Evolutionary conservation across 2,113 vertebrate species (phyloP).

Genomic region (Perognathus longimembris): DNA sequence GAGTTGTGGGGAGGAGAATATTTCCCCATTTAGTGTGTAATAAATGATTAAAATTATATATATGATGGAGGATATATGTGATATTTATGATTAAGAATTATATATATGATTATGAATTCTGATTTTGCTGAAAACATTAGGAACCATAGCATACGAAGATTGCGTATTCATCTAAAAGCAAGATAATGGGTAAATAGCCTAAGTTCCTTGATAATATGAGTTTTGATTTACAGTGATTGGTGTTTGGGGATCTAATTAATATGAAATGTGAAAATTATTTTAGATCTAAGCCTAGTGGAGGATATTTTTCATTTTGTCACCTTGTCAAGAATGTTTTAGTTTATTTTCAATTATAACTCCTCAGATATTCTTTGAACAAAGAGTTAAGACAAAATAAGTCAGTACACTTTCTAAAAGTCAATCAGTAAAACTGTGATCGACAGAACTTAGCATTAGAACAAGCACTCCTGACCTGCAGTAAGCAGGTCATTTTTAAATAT

Average conservation of each 20-base stretch:
- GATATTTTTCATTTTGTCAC: constrained; percentile 33
- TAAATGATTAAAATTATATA: not conserved
- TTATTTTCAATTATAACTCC: constrained; percentile 56
- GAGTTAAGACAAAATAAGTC: constrained; percentile 43
- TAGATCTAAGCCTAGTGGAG: not conserved
- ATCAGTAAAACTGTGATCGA: constrained; percentile 57
- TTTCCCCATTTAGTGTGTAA: not conserved
- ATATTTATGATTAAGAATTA: not conserved
- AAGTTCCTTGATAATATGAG: not conserved
- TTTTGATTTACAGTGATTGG: not conserved
- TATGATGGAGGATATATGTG: not conserved
- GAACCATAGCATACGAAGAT: constrained; percentile 31
- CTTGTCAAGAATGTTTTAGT: constrained; percentile 23
- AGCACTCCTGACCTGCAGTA: not conserved
- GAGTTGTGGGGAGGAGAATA: not conserved
- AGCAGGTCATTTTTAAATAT: constrained; percentile 62
- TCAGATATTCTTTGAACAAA: not conserved
- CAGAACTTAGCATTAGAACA: constrained; percentile 55
- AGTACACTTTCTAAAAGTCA: constrained; percentile 44
- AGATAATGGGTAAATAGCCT: not conserved
- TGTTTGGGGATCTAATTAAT: constrained; percentile 27
- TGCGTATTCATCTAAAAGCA: not conserved
- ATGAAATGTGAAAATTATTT: constrained; percentile 51
- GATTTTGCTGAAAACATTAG: not conserved
- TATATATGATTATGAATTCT: not conserved